Base-by-base conservation (phyloP, 2,888 invertebrate species). In the Trachelus stipa region DNA sequence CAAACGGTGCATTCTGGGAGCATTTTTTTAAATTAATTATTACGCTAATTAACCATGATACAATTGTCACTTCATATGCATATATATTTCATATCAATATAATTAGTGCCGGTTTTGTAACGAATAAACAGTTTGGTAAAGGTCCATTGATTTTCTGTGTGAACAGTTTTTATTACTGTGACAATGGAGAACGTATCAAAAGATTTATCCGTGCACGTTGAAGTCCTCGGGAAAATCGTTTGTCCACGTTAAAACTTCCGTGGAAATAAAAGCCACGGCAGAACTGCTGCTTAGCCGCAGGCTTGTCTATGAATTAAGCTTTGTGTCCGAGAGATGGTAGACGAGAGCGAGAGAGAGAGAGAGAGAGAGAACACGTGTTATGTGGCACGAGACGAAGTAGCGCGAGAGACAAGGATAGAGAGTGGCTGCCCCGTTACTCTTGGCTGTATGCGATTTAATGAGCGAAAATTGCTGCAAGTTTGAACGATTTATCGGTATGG, bases 31-130 rank as follows among this genome's bases (percentile, higher is more conserved):
- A 76, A 71, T 33, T 73, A 33, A 73, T 76, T 76, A 78, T 78
- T 68, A 76, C 78, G 78, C 73, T 76, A 30, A 76, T 78, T 78
- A 76, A 73, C 33, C 78, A 12, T 23, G 73, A 40, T 23, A 35
- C 56, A 56, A 15, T 73, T 23, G 35, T 40, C 34, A 31, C 12
- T 73, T 73, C 68, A 30, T 73, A 34, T 34, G 34, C 11, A 34
- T 35, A 12, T 73, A 40, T 15, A 75, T 77, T 37, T 40, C 2
- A 40, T 40, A 6, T 37, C 1, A 1, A 4, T 40, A 4, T 40
- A 40, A 40, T 40, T 1, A 1, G 1, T 40, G 40, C 1, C 40
- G 4, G 6, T 40, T 4, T 6, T 4, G 4, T 15, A 40, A 40
- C 4, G 4, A 1, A 40, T 15, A 15, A 40, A 40, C 12, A 40